Base-by-base conservation (phyloP, 2,888 invertebrate genomes). In the Drosophila hamatofila region DNA sequence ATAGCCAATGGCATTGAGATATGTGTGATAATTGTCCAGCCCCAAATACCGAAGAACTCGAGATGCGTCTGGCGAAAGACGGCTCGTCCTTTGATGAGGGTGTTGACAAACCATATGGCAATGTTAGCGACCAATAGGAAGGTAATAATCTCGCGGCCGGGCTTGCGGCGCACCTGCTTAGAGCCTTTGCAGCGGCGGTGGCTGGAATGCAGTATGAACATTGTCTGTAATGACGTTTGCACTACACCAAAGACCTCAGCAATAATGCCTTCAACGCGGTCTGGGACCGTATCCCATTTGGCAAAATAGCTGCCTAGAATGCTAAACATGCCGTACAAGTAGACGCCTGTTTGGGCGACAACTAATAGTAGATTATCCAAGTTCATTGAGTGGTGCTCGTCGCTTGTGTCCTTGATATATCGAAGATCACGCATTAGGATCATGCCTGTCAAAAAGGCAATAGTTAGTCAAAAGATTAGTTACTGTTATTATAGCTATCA, bases 21-120 rank as follows among this genome's bases (percentile, higher is more conserved):
- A 91, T 97, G 97, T 0, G 97, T 97, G 82, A 98, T 97, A 80
- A 97, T 96, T 0, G 97, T 97, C 97, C 97, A 98, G 3, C 96
- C 96, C 97, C 97, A 97, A 1, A 96, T 94, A 0, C 97, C 97
- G 90, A 96, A 97, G 93, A 97, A 97, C 57, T 95, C 93, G 63
- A 97, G 93, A 90, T 97, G 97, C 16, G 96, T 95, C 11, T 97
- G 96, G 56, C 97, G 94, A 75, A 97, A 97, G 73, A 96, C 96
- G 0, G 97, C 96, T 4, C 97, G 94, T 78, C 96, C 96, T 92
- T 97, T 96, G 89, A 97, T 97, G 58, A 97, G 93, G 0, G 97
- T 96, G 90, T 97, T 97, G 52, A 98, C 96, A 35, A 96, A 95
- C 97, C 97, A 97, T 94, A 97, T 95, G 21, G 97, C 97, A 93